Conservation (phyloP, 1,140 invertebrate genomes). For the Campoletis sonorensis region DNA sequence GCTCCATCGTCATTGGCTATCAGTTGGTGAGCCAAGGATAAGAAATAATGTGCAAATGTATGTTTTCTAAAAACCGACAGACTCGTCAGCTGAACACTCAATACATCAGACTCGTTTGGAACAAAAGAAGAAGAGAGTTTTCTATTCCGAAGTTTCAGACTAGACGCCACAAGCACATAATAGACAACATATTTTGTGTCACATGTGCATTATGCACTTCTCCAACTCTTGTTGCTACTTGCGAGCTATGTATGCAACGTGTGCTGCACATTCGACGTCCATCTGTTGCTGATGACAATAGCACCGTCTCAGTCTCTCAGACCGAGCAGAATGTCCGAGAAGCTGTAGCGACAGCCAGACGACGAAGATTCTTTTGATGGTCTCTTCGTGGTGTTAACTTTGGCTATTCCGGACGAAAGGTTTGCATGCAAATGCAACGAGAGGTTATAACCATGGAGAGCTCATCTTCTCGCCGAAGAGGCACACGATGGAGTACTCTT, state of each 20-base stretch:
- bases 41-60: no score
- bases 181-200: no score
- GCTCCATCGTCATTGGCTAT: no score
- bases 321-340: constrained; percentile 28
- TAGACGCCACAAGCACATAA: no score
- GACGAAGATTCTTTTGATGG: constrained; percentile 54
- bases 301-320: constrained; percentile 11
- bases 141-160: no score
- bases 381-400: constrained; percentile 37
- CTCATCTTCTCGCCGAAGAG: neutral
- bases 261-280: constrained; percentile 70
- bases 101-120: no score
- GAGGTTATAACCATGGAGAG: constrained; percentile 36
- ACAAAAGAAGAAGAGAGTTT: no score
- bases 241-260: constrained; percentile 63
- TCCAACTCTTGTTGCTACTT: neutral
- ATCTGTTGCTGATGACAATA: constrained; percentile 55
- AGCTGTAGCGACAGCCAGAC: constrained; percentile 2
- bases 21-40: no score
- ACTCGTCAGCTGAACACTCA: no score
- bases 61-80: no score
- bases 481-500: neutral
- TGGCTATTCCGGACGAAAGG: constrained; percentile 19
- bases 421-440: constrained; percentile 39
- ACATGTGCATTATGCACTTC: no score